phyloP scores from a whole-genome alignment of 2,888 invertebrate genomes.

The Hirtodrosophila alboralis region DNA sequence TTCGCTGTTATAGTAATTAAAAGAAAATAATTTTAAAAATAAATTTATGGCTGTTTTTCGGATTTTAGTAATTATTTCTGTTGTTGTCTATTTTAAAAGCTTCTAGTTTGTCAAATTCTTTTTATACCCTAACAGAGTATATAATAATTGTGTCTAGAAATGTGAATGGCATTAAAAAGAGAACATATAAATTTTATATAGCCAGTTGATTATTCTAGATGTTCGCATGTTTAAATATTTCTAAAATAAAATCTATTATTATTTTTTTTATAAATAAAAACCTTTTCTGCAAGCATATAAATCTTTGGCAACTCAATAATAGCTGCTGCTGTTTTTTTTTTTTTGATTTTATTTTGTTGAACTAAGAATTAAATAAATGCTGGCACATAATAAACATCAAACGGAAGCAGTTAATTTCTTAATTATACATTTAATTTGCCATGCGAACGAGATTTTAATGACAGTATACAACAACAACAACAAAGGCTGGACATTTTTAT shows the following conservation, averaged over 20 bases:
- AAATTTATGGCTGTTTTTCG: slow-evolving; percentile 31
- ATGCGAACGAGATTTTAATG: slow-evolving; percentile 52
- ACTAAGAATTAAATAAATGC: slow-evolving; percentile 19
- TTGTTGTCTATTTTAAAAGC: slow-evolving; percentile 9
- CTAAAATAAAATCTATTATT: too few relatives aligned
- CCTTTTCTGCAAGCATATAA: too few relatives aligned
- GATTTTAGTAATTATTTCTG: slow-evolving; percentile 5
- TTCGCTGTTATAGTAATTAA: too few relatives aligned
- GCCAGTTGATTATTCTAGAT: too few relatives aligned
- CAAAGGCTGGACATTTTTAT: not conserved
- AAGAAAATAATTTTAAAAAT: slow-evolving; percentile 2
- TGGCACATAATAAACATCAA: slow-evolving; percentile 63
- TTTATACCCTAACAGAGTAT: too few relatives aligned
- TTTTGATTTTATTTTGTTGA: slow-evolving; percentile 8
- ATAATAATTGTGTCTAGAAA: too few relatives aligned
- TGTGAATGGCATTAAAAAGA: too few relatives aligned
- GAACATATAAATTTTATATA: too few relatives aligned
- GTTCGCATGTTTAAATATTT: too few relatives aligned
- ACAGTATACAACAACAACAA: slow-evolving; percentile 18
- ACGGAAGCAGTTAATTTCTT: slow-evolving; percentile 77
- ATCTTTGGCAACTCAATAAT: too few relatives aligned
- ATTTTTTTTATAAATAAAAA: too few relatives aligned
- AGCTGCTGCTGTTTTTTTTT: slow-evolving; percentile 7
- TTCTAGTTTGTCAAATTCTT: too few relatives aligned
- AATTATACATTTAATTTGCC: slow-evolving; percentile 73